These are phyloP conservation scores for Xenentodon cancila DNA, from an alignment of 2,797 vertebrate species.

Conservation along the genomic window DNA sequence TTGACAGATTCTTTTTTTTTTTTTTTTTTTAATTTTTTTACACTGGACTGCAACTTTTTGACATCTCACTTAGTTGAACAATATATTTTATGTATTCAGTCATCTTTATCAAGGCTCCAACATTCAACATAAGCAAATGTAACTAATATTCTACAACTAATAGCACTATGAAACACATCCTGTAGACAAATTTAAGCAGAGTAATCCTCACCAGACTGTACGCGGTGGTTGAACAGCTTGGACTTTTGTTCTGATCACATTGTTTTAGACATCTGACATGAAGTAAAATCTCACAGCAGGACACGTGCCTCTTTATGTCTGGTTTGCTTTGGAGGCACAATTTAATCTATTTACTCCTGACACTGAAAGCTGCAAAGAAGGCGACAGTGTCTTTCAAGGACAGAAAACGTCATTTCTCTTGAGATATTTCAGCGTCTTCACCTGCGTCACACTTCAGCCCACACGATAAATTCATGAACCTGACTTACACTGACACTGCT, in stretches of 20 bases:
- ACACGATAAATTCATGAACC: slow-evolving; percentile 52
- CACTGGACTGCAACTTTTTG: too few species aligned
- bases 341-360: slow-evolving; percentile 31
- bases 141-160: neutral
- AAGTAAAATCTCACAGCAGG: slow-evolving; percentile 25
- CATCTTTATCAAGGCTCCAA: too few species aligned
- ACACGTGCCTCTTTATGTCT: slow-evolving; percentile 7
- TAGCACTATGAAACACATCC: slow-evolving; percentile 21
- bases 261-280: slow-evolving; percentile 27
- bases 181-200: slow-evolving; percentile 22
- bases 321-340: slow-evolving; percentile 8
- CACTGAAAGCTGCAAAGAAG: slow-evolving; percentile 9
- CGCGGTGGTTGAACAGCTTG: slow-evolving; percentile 27
- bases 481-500: slow-evolving; percentile 48
- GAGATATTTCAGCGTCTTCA: slow-evolving; percentile 53
- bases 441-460: slow-evolving; percentile 67
- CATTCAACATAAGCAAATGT: too few species aligned
- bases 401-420: slow-evolving; percentile 35
- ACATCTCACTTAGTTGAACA: too few species aligned
- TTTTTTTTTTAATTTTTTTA: too few species aligned
- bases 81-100: too few species aligned
- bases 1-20: too few species aligned
- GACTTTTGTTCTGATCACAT: slow-evolving; percentile 8
- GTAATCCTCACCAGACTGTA: slow-evolving; percentile 18
- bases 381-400: slow-evolving; percentile 39